Conservation (phyloP, 2,888 invertebrate species). For the Rhingia campestris region DNA sequence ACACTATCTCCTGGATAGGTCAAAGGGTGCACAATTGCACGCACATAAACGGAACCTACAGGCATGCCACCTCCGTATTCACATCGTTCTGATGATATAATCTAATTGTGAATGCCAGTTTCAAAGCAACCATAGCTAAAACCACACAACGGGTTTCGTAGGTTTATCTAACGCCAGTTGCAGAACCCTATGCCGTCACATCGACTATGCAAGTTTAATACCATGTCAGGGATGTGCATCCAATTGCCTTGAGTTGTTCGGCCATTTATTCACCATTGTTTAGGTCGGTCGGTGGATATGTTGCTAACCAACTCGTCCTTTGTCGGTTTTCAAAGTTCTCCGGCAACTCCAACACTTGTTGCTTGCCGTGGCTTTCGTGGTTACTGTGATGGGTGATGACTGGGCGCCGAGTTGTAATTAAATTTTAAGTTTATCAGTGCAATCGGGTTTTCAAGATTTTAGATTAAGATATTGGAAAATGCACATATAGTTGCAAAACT, state of each 20-base stretch:
- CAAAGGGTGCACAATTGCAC: neutral
- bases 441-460: too few relatives aligned
- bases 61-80: neutral
- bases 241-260: conserved; percentile 2
- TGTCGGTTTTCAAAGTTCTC: neutral
- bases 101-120: neutral
- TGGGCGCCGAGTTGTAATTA: too few relatives aligned
- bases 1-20: neutral
- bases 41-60: neutral
- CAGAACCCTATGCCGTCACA: conserved; percentile 26
- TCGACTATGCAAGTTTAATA: conserved; percentile 28
- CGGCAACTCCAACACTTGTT: neutral
- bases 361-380: neutral
- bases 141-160: neutral
- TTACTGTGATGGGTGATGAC: neutral
- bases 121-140: neutral
- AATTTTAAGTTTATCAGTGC: too few relatives aligned
- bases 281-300: neutral
- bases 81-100: neutral
- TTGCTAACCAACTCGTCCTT: neutral
- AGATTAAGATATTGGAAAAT: too few relatives aligned
- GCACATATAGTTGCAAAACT: too few relatives aligned
- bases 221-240: conserved; percentile 21
- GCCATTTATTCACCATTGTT: neutral
- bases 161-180: conserved; percentile 12